A percentile compares a stretch with the other conserved stretches of the same genome.
phyloP scores from a whole-genome alignment of 1,140 invertebrate species.

The Argopecten irradians region DNA sequence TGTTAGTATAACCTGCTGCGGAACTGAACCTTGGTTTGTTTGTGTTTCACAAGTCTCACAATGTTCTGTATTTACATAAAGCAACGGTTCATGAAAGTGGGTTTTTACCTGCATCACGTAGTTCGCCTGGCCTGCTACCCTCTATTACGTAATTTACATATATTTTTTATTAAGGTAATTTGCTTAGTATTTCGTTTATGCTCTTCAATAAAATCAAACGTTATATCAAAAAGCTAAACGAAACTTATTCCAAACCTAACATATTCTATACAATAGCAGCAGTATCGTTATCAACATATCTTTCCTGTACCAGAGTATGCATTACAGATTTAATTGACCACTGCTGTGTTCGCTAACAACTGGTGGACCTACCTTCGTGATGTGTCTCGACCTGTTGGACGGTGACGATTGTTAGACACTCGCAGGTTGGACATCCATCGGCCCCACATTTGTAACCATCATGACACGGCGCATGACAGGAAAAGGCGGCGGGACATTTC shows the following conservation, averaged over 20 bases:
- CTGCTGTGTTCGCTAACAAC: too few relatives aligned
- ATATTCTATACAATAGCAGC: too few relatives aligned
- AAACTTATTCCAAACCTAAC: too few relatives aligned
- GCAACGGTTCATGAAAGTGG: not conserved
- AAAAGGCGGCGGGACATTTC: slow-evolving; percentile 47
- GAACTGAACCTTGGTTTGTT: not conserved
- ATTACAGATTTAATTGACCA: too few relatives aligned
- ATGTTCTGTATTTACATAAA: slow-evolving; percentile 11
- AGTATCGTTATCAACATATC: too few relatives aligned
- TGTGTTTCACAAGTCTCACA: not conserved
- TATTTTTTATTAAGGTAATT: too few relatives aligned
- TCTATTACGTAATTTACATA: too few relatives aligned
- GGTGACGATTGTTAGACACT: slow-evolving; percentile 43
- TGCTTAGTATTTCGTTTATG: too few relatives aligned
- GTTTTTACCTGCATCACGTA: not conserved
- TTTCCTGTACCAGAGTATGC: too few relatives aligned
- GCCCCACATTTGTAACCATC: slow-evolving; percentile 59
- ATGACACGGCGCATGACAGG: slow-evolving; percentile 53
- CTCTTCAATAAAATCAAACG: too few relatives aligned
- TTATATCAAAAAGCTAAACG: too few relatives aligned
- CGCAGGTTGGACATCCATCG: slow-evolving; percentile 58
- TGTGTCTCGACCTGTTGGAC: not conserved
- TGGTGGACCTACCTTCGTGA: not conserved
- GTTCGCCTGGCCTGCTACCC: not conserved
- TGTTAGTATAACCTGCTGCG: not conserved